A percentile compares a stretch with the other conserved stretches of the same genome.
These are phyloP conservation scores for Brachycybe producta DNA, from an alignment of 2,888 invertebrate species.

Conservation along the genomic window DNA sequence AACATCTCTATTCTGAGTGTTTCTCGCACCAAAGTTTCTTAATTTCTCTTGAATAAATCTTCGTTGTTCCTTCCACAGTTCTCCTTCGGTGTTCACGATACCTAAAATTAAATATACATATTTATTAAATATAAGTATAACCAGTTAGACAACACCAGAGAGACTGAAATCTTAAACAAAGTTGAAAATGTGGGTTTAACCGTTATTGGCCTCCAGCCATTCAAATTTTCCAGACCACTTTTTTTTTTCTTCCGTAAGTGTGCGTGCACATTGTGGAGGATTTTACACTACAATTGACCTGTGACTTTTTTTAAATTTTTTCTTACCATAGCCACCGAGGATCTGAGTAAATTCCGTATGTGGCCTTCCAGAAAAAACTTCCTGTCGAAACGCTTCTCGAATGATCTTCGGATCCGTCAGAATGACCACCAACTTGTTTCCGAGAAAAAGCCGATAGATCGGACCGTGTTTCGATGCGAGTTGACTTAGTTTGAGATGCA, in stretches of 20 bases:
- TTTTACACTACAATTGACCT: too few relatives aligned
- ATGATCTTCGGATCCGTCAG: constrained; percentile 75
- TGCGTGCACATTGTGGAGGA: too few relatives aligned
- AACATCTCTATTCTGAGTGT: constrained; percentile 61
- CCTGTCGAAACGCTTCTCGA: constrained; percentile 68
- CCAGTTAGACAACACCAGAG: too few relatives aligned
- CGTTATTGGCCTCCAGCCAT: too few relatives aligned
- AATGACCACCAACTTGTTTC: constrained; percentile 69
- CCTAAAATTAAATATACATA: constrained; percentile 50
- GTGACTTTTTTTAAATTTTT: too few relatives aligned
- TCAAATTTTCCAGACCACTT: too few relatives aligned
- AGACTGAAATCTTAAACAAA: too few relatives aligned
- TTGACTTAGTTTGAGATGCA: constrained; percentile 63
- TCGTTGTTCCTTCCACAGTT: constrained; percentile 79
- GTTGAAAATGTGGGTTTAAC: too few relatives aligned
- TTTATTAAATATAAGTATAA: too few relatives aligned
- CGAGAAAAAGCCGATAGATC: constrained; percentile 65
- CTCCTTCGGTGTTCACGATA: constrained; percentile 75
- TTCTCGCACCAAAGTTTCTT: constrained; percentile 75
- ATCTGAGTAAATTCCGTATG: constrained; percentile 72
- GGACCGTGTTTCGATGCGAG: constrained; percentile 65
- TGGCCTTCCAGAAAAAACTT: constrained; percentile 78
- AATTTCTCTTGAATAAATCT: constrained; percentile 74
- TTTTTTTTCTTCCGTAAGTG: not conserved
- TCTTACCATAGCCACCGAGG: constrained; percentile 76